Conservation (phyloP, 2,888 invertebrate genomes). For the Leptinotarsa tumamoca region DNA sequence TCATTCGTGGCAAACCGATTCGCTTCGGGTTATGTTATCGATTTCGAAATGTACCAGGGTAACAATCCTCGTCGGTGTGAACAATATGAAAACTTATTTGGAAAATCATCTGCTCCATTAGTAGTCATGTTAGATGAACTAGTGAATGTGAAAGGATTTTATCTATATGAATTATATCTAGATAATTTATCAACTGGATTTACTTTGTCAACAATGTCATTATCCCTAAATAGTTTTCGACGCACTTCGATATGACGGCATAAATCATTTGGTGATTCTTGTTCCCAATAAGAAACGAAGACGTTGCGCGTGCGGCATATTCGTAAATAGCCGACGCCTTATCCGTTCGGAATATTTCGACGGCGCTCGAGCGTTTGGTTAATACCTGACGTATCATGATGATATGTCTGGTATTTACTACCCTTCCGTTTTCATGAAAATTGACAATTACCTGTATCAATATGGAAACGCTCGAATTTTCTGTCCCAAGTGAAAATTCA, state of each 20-base stretch:
- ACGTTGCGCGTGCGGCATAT: conserved; percentile 41
- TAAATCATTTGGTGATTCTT: conserved; percentile 40
- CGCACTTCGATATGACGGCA: conserved; percentile 35
- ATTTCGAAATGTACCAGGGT: conserved; percentile 37
- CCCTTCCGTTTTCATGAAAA: too few relatives aligned
- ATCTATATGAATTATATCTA: neutral
- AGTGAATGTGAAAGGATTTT: neutral
- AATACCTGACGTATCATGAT: too few relatives aligned
- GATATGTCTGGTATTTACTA: too few relatives aligned
- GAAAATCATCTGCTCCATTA: conserved; percentile 6
- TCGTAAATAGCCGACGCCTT: too few relatives aligned
- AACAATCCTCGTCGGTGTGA: conserved; percentile 26
- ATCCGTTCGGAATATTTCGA: too few relatives aligned
- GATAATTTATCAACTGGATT: neutral
- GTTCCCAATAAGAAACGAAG: conserved; percentile 39
- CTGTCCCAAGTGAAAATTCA: too few relatives aligned
- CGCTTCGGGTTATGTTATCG: conserved; percentile 33
- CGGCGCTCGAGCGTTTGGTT: too few relatives aligned
- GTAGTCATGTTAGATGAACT: conserved; percentile 7
- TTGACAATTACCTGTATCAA: too few relatives aligned
- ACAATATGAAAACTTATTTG: conserved; percentile 21
- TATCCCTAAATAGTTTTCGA: conserved; percentile 35
- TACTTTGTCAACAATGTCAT: conserved; percentile 12
- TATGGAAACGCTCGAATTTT: too few relatives aligned
- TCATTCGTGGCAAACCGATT: neutral